A percentile compares a stretch with the other conserved stretches of the same genome.
phyloP scores from a whole-genome alignment of 2,113 vertebrate genomes.

The Marcusenius ussheri region DNA sequence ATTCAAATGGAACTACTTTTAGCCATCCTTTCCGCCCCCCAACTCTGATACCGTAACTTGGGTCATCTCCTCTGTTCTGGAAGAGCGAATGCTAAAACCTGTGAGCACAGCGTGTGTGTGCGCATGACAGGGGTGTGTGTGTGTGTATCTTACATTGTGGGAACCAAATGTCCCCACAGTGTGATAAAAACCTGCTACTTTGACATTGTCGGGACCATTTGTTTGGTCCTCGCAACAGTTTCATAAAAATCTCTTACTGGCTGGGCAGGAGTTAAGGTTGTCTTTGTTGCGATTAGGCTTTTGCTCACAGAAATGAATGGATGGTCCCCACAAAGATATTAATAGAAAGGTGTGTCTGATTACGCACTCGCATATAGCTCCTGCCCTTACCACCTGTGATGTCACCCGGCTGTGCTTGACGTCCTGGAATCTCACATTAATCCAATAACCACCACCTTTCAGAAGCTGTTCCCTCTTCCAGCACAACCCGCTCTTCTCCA shows the following conservation, averaged over 20 bases:
- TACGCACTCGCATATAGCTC: background rate
- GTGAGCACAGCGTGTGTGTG: background rate
- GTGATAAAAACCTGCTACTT: background rate
- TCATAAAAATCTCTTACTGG: background rate
- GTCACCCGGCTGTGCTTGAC: constrained; percentile 23
- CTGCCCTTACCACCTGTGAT: constrained; percentile 6
- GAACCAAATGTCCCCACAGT: background rate
- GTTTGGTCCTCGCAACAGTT: background rate
- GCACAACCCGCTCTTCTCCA: constrained; percentile 36
- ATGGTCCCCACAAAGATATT: too few relatives aligned
- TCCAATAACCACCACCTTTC: constrained; percentile 44
- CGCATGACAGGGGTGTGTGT: too few relatives aligned
- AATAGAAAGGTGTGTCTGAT: too few relatives aligned
- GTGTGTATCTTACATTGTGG: background rate
- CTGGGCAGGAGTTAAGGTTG: too few relatives aligned
- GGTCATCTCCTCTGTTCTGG: background rate
- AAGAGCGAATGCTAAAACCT: background rate
- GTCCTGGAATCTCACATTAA: constrained; percentile 38
- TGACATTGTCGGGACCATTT: background rate
- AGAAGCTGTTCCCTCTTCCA: constrained; percentile 36
- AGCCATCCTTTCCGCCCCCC: background rate
- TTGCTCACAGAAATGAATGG: too few relatives aligned
- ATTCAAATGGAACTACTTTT: background rate
- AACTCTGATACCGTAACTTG: background rate
- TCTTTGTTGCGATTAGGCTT: too few relatives aligned